Evolutionary conservation across 2,888 invertebrate species (phyloP).

Genomic region (Oithona nana): DNA sequence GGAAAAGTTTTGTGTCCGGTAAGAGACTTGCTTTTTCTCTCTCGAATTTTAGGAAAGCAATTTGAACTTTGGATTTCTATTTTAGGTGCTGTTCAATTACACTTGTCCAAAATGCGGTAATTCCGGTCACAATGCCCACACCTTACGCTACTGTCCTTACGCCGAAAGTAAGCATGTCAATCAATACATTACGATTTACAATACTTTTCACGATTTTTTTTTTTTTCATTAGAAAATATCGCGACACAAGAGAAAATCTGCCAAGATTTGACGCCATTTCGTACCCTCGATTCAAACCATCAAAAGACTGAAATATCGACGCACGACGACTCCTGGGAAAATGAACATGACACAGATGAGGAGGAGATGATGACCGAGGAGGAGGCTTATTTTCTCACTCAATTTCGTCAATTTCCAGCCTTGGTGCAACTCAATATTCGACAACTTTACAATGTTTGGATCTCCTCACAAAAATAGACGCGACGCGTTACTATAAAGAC

Average conservation of each 20-base stretch:
- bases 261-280: background rate
- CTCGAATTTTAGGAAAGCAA: background rate
- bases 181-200: background rate
- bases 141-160: conserved; percentile 7
- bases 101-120: background rate
- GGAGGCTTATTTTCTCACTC: too few species aligned
- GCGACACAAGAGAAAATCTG: background rate
- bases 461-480: too few species aligned
- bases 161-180: background rate
- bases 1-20: background rate
- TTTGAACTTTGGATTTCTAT: background rate
- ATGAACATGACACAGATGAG: too few species aligned
- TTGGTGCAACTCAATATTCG: too few species aligned
- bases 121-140: conserved; percentile 14
- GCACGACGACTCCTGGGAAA: too few species aligned
- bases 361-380: too few species aligned
- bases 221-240: background rate
- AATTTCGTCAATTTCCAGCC: too few species aligned
- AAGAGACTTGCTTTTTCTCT: too few species aligned
- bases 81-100: conserved; percentile 1
- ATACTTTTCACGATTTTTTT: background rate
- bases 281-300: too few species aligned
- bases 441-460: too few species aligned
- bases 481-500: too few species aligned
- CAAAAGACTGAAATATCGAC: too few species aligned